Percentiles rank a stretch among this genome's conserved stretches.
These are phyloP conservation scores for Gisinianus flammeolus DNA, from an alignment of 2,888 invertebrate genomes.

Conservation along the genomic window DNA sequence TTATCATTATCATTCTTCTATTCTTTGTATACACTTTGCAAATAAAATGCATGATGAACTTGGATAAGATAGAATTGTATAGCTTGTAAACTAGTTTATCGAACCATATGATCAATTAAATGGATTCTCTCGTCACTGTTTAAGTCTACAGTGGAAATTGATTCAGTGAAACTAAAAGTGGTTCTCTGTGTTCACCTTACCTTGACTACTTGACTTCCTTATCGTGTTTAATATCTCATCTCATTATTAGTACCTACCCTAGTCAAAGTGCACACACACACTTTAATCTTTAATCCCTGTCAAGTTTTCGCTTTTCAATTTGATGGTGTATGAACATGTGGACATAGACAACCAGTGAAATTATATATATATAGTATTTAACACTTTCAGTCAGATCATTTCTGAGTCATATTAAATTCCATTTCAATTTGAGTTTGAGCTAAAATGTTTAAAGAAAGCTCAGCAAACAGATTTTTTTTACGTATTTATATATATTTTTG, in stretches of 20 bases:
- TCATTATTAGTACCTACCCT: neutral
- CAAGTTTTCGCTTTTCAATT: too few relatives aligned
- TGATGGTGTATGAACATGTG: too few relatives aligned
- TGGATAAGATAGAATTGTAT: conserved; percentile 9
- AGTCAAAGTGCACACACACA: too few relatives aligned
- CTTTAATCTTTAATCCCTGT: too few relatives aligned
- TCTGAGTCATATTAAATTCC: too few relatives aligned
- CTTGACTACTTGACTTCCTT: neutral
- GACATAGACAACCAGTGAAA: too few relatives aligned
- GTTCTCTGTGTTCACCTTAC: conserved; percentile 2
- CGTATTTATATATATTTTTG: too few relatives aligned
- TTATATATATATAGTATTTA: too few relatives aligned
- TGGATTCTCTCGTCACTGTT: neutral
- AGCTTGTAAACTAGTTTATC: conserved; percentile 4
- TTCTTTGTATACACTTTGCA: neutral
- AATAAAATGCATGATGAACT: conserved; percentile 18
- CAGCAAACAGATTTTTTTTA: too few relatives aligned
- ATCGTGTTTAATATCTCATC: neutral
- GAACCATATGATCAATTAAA: neutral
- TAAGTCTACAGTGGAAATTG: neutral
- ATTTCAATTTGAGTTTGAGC: too few relatives aligned
- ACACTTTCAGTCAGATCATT: too few relatives aligned
- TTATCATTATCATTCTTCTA: conserved; percentile 12
- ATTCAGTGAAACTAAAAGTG: conserved; percentile 9
- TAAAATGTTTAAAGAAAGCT: too few relatives aligned